A percentile compares a stretch with the other conserved stretches of the same genome.
phyloP scores from a whole-genome alignment of 2,797 vertebrate genomes.

The Anguilla megastoma region DNA sequence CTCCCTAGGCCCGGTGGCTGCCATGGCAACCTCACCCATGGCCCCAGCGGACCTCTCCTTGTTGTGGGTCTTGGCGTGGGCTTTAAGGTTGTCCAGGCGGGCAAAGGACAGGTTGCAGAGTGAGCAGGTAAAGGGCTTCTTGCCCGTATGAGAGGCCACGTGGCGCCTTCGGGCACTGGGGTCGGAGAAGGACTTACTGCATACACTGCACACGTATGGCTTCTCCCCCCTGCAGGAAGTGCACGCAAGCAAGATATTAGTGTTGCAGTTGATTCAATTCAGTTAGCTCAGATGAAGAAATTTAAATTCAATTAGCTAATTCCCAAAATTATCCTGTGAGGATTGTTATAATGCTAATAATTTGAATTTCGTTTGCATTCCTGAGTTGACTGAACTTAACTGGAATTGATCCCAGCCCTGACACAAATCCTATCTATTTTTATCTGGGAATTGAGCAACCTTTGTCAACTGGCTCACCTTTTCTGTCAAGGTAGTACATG shows the following conservation, averaged over 20 bases:
- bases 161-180: conserved; percentile 92
- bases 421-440: background rate
- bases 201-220: conserved; percentile 86
- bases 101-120: conserved; percentile 88
- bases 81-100: conserved; percentile 91
- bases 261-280: background rate
- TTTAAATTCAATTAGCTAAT: background rate
- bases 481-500: background rate
- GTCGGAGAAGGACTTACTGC: conserved; percentile 91
- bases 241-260: background rate
- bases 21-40: background rate
- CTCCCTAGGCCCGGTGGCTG: conserved; percentile 56
- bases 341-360: background rate
- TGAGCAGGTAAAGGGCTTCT: conserved; percentile 88
- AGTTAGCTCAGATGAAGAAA: background rate
- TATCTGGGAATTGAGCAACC: background rate
- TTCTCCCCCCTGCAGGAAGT: conserved; percentile 87
- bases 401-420: too few species aligned
- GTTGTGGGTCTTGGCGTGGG: conserved; percentile 89
- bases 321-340: background rate
- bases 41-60: conserved; percentile 73
- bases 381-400: background rate
- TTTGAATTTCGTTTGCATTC: background rate
- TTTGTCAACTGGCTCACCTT: background rate
- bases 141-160: conserved; percentile 89